phyloP scores from a whole-genome alignment of 2,888 invertebrate species.

The Leistus spinibarbis region DNA sequence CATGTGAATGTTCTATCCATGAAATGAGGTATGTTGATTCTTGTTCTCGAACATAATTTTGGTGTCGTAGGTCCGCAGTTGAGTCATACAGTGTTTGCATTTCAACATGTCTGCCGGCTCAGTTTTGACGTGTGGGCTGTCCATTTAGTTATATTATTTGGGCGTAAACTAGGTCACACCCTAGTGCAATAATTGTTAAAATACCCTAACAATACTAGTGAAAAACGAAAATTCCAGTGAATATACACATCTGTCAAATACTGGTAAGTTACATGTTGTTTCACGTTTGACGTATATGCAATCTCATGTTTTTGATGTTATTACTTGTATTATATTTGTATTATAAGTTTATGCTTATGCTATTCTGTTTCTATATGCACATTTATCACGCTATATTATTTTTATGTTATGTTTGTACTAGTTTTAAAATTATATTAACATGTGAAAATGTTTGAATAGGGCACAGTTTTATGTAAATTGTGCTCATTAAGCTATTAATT shows the following conservation, averaged over 20 bases:
- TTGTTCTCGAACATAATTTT: background rate
- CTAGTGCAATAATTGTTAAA: conserved; percentile 43
- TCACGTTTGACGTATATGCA: conserved; percentile 31
- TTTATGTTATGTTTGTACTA: conserved; percentile 13
- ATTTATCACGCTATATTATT: conserved; percentile 25
- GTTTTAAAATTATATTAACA: conserved; percentile 19
- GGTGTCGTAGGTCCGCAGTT: conserved; percentile 18
- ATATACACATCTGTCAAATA: background rate
- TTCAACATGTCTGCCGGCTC: conserved; percentile 50
- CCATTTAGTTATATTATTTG: conserved; percentile 46
- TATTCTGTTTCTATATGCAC: conserved; percentile 39
- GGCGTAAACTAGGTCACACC: conserved; percentile 51
- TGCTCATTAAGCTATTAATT: conserved; percentile 35
- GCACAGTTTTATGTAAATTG: conserved; percentile 20
- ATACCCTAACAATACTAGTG: conserved; percentile 31
- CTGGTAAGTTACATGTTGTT: conserved; percentile 38
- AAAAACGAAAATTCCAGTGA: conserved; percentile 14
- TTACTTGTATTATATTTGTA: conserved; percentile 33
- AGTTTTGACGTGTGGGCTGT: conserved; percentile 53
- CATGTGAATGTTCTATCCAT: background rate
- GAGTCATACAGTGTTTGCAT: conserved; percentile 44
- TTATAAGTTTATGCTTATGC: conserved; percentile 28
- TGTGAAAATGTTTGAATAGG: background rate
- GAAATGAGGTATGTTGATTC: background rate
- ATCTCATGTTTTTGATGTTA: conserved; percentile 27